Conservation (phyloP, 1,140 invertebrate species). For the Chionoecetes opilio region DNA sequence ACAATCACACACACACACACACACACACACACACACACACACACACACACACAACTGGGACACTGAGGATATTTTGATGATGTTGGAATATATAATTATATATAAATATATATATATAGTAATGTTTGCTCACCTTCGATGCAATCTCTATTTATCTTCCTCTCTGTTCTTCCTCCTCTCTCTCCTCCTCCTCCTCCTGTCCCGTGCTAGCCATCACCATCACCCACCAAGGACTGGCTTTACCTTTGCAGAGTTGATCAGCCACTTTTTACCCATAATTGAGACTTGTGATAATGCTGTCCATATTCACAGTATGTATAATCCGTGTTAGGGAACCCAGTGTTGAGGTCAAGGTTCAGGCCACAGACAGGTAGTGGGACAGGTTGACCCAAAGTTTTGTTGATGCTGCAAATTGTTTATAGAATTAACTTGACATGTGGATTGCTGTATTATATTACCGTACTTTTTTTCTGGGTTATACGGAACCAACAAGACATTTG, state of each 20-base stretch:
- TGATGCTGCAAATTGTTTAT: slow-evolving; percentile 54
- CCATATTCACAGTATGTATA: slow-evolving; percentile 30
- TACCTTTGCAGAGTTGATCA: background rate
- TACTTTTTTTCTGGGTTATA: background rate
- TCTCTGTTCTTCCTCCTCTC: background rate
- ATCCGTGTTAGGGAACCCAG: background rate
- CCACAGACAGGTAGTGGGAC: background rate
- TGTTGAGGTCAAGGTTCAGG: background rate
- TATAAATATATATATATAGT: slow-evolving; percentile 36
- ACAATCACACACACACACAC: background rate
- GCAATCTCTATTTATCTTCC: slow-evolving; percentile 70
- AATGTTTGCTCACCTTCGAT: slow-evolving; percentile 74
- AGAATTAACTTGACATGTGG: background rate
- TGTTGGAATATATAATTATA: background rate
- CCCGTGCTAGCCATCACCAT: background rate
- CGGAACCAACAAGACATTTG: too few relatives aligned
- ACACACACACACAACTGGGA: background rate
- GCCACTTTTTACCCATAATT: background rate
- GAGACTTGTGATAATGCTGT: background rate
- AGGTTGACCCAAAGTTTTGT: background rate
- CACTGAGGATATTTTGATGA: background rate
- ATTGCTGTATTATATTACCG: background rate
- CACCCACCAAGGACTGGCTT: background rate
- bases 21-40: slow-evolving; percentile 46
- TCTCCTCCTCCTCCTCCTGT: background rate